Evolutionary conservation across 2,113 vertebrate species (phyloP).

Genomic region (Pygoscelis antarcticus): DNA sequence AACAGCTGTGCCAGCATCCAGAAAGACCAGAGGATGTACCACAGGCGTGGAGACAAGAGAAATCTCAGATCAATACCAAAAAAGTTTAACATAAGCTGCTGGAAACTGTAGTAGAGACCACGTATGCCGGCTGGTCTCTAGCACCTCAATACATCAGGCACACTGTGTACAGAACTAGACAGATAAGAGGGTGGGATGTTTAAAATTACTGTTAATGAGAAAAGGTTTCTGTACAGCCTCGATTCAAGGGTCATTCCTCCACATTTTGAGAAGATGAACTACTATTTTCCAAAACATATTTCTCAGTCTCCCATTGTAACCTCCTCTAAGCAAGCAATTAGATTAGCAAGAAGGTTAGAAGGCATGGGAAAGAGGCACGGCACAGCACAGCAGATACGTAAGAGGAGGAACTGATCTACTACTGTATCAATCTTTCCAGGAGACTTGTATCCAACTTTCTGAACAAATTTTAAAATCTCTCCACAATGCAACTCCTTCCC

Average conservation of each 20-base stretch:
- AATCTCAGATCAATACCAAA: not conserved
- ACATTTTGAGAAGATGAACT: not conserved
- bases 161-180: accelerated
- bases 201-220: not conserved
- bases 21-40: not conserved
- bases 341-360: not conserved
- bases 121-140: not conserved
- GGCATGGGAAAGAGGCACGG: not conserved
- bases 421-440: not conserved
- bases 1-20: not conserved
- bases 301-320: not conserved
- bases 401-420: not conserved
- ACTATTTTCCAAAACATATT: not conserved
- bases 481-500: not conserved
- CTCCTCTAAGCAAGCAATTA: not conserved
- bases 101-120: not conserved
- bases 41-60: not conserved
- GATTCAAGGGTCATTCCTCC: not conserved
- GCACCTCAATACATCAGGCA: not conserved
- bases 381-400: not conserved
- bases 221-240: not conserved
- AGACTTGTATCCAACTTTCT: not conserved
- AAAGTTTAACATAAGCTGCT: not conserved
- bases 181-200: not conserved
- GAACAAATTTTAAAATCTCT: not conserved